These are phyloP conservation scores for Smittia sp. DNA, from an alignment of 2,888 invertebrate species.

Conservation along the genomic window DNA sequence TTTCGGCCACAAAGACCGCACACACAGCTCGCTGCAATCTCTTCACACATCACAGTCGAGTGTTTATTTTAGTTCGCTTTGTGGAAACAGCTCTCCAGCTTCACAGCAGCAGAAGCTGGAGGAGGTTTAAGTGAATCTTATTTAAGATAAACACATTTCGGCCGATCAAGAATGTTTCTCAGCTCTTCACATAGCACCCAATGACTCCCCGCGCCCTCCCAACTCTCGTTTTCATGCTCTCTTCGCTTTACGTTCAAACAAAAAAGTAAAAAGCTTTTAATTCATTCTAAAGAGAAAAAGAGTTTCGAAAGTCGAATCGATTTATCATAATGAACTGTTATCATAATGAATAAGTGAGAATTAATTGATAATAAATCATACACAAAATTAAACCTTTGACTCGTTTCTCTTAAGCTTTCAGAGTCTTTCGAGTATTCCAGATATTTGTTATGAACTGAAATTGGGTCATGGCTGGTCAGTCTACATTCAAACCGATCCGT, in stretches of 20 bases:
- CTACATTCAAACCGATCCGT: neutral
- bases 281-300: neutral
- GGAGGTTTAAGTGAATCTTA: constrained; percentile 22
- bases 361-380: constrained; percentile 1
- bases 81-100: constrained; percentile 1
- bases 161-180: neutral
- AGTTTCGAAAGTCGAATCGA: neutral
- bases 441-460: no score
- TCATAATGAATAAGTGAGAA: constrained; percentile 8
- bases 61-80: constrained; percentile 30
- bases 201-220: no score
- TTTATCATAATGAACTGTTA: neutral
- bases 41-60: neutral
- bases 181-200: neutral
- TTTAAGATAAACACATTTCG: constrained; percentile 29
- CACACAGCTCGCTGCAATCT: neutral
- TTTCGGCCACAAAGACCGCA: neutral
- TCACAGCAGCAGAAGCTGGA: neutral
- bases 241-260: no score
- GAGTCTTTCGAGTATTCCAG: no score
- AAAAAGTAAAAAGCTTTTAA: neutral
- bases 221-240: no score
- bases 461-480: neutral
- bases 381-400: neutral
- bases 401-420: no score